Conservation (phyloP, 2,113 vertebrate genomes). For the Channa argus region DNA sequence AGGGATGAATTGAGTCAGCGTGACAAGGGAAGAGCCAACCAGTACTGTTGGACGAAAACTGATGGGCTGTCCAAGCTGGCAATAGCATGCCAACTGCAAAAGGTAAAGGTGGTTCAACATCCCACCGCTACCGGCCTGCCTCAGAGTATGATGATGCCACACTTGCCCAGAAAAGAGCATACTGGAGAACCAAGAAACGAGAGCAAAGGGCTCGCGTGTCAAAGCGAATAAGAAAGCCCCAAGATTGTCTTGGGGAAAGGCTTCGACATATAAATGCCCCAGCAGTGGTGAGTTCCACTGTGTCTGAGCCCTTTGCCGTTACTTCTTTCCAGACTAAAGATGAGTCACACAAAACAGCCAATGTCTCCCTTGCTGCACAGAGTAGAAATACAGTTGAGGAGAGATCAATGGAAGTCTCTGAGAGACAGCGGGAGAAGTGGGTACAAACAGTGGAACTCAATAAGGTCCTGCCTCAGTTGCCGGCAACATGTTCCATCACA, state of each 20-base stretch:
- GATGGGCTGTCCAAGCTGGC: constrained; percentile 51
- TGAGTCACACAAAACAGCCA: constrained; percentile 34
- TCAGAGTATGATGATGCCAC: constrained; percentile 79
- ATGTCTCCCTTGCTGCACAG: constrained; percentile 15
- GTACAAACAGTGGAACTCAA: constrained; percentile 57
- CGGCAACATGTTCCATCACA: constrained; percentile 31
- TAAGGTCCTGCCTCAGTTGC: constrained; percentile 51
- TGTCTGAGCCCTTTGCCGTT: constrained; percentile 23
- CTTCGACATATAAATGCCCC: constrained; percentile 1
- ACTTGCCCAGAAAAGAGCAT: constrained; percentile 83
- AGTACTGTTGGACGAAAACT: constrained; percentile 42
- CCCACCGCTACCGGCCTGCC: constrained; percentile 76
- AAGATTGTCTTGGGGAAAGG: constrained; percentile 25
- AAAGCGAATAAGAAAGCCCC: constrained; percentile 48
- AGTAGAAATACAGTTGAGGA: background rate
- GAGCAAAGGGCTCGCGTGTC: constrained; percentile 83
- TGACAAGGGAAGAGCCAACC: constrained; percentile 9
- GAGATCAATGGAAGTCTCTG: background rate
- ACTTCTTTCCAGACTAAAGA: constrained; percentile 37
- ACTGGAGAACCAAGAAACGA: constrained; percentile 85
- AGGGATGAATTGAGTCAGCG: constrained; percentile 19
- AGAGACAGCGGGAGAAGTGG: constrained; percentile 62
- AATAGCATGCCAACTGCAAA: constrained; percentile 77
- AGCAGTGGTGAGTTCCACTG: background rate
- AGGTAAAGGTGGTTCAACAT: constrained; percentile 47